Evolutionary conservation across 2,888 invertebrate species (phyloP).

Genomic region (Agrotis segetum): DNA sequence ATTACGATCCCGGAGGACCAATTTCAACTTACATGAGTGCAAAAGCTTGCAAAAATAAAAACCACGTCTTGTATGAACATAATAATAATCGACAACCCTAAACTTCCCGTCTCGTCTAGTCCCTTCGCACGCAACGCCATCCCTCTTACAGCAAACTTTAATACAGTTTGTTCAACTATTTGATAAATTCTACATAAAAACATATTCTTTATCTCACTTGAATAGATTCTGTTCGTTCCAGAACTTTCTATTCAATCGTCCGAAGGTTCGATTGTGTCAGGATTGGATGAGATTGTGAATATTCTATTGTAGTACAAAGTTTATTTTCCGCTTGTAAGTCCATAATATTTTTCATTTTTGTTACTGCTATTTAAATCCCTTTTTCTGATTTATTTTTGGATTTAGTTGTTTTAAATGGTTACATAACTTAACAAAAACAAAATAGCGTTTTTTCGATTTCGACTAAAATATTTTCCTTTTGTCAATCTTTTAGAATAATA

Average conservation of each 20-base stretch:
- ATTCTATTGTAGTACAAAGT: conserved; percentile 29
- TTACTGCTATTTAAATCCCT: neutral
- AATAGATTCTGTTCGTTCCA: conserved; percentile 54
- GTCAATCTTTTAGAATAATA: too few species aligned
- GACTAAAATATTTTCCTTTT: too few species aligned
- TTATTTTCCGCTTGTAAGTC: conserved; percentile 6
- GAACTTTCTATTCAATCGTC: conserved; percentile 60
- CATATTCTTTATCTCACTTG: conserved; percentile 57
- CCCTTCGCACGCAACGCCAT: conserved; percentile 62
- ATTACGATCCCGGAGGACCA: too few species aligned
- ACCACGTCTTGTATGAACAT: too few species aligned
- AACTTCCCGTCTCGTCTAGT: conserved; percentile 23
- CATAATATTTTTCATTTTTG: neutral
- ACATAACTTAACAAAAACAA: too few species aligned
- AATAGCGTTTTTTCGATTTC: too few species aligned
- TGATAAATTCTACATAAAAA: conserved; percentile 69
- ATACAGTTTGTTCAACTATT: conserved; percentile 73
- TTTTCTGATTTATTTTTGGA: neutral
- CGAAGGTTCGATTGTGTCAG: conserved; percentile 45
- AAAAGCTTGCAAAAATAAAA: too few species aligned
- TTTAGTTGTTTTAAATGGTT: neutral
- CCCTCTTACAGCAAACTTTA: conserved; percentile 67
- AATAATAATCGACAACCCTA: conserved; percentile 29
- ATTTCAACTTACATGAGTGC: too few species aligned
- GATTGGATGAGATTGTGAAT: conserved; percentile 46